Conservation (phyloP, 2,797 vertebrate genomes). For the Rhinoraja longicauda region DNA sequence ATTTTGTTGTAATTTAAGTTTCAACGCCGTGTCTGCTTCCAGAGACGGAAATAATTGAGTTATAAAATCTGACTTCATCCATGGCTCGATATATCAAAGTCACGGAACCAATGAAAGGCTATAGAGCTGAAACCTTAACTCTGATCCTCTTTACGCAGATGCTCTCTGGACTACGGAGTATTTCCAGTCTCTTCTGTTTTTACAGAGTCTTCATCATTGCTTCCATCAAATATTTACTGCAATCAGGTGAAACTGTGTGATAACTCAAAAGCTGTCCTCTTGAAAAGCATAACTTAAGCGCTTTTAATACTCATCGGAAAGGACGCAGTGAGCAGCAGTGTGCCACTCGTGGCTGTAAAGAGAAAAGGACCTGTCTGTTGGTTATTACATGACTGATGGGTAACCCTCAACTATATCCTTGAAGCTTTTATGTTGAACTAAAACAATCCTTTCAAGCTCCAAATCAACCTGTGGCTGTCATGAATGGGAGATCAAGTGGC, state of each 20-base stretch:
- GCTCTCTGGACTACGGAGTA: too few relatives aligned
- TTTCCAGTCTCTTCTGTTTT: too few relatives aligned
- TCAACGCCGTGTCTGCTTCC: neutral
- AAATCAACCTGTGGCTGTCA: neutral
- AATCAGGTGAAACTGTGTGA: neutral
- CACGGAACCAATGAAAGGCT: too few relatives aligned
- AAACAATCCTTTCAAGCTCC: neutral
- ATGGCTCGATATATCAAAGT: neutral
- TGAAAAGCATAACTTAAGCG: neutral
- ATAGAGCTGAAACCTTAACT: too few relatives aligned
- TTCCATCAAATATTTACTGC: neutral
- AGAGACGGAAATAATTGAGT: neutral
- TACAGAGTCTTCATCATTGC: neutral
- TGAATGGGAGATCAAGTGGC: constrained; percentile 11
- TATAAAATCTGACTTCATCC: neutral
- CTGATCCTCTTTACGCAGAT: too few relatives aligned
- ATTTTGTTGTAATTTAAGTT: neutral
- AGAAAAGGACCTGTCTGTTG: constrained; percentile 6
- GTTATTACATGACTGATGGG: constrained; percentile 1
- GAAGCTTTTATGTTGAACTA: constrained; percentile 1
- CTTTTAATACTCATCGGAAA: neutral
- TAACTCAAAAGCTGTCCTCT: neutral
- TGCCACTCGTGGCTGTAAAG: neutral
- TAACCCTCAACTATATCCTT: neutral
- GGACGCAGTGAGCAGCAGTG: neutral